phyloP scores from a whole-genome alignment of 2,888 invertebrate genomes.

The Strigamia crassipes region DNA sequence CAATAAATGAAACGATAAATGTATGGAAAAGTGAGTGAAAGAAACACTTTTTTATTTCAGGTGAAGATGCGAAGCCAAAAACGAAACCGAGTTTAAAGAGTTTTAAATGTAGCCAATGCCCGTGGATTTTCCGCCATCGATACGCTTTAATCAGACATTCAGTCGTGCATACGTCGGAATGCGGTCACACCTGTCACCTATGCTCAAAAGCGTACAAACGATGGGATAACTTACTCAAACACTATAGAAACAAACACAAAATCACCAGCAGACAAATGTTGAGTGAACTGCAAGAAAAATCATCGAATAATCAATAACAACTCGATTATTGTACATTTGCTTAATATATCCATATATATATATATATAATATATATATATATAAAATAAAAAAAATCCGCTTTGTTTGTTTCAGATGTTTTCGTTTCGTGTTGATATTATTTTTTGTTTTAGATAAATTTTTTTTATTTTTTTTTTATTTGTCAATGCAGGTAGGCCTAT shows the following conservation, averaged over 20 bases:
- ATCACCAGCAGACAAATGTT: not conserved
- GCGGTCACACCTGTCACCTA: not conserved
- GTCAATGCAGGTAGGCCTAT: not conserved
- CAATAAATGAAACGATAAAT: not conserved
- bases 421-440: not conserved
- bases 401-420: not conserved
- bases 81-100: not conserved
- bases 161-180: not conserved
- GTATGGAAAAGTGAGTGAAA: not conserved
- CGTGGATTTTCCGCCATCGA: not conserved
- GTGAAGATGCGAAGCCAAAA: not conserved
- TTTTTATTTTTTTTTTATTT: not conserved
- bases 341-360: no score
- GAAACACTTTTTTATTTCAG: not conserved
- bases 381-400: not conserved
- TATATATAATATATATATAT: no score
- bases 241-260: not conserved
- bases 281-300: not conserved
- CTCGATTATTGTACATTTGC: no score
- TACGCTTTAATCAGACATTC: not conserved
- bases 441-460: not conserved
- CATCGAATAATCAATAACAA: not conserved
- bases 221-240: constrained; percentile 30
- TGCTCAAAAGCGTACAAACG: not conserved
- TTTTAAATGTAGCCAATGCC: not conserved